These are phyloP conservation scores for Labeo catla DNA, from an alignment of 2,113 vertebrate genomes.

Conservation along the genomic window DNA sequence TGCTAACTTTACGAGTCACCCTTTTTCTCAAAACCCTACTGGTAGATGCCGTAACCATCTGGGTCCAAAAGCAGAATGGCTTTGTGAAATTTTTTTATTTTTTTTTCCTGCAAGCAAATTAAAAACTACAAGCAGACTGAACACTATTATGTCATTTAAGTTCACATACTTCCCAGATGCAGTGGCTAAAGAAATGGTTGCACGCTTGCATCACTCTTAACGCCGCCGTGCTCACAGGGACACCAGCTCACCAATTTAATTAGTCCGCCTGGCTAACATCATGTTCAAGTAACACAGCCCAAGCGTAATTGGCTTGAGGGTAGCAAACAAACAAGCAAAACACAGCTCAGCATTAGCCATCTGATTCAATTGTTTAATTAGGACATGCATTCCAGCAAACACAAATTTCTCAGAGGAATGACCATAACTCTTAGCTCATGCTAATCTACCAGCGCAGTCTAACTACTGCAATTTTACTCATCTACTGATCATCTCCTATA, in stretches of 20 bases:
- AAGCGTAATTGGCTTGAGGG: constrained; percentile 39
- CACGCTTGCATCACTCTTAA: constrained; percentile 26
- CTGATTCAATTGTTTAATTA: constrained; percentile 47
- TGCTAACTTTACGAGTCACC: background rate
- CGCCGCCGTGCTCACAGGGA: constrained; percentile 2
- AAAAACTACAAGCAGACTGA: background rate
- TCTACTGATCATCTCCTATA: background rate
- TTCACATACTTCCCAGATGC: background rate
- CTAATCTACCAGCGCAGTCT: background rate
- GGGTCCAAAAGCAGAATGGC: background rate
- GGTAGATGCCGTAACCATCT: background rate
- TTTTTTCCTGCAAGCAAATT: background rate
- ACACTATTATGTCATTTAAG: background rate
- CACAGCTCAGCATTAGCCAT: constrained; percentile 37
- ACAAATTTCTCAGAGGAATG: constrained; percentile 32
- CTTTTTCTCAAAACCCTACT: background rate
- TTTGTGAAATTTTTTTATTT: too few species aligned
- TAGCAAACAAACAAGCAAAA: constrained; percentile 35
- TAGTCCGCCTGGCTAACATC: constrained; percentile 45
- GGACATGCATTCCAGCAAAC: constrained; percentile 22
- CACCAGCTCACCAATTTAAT: constrained; percentile 41
- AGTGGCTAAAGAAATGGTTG: background rate
- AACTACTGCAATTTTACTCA: background rate
- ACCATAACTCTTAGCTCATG: constrained; percentile 29
- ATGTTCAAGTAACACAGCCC: constrained; percentile 41